phyloP scores from a whole-genome alignment of 1,140 invertebrate species.

The Helicorthomorpha holstii region DNA sequence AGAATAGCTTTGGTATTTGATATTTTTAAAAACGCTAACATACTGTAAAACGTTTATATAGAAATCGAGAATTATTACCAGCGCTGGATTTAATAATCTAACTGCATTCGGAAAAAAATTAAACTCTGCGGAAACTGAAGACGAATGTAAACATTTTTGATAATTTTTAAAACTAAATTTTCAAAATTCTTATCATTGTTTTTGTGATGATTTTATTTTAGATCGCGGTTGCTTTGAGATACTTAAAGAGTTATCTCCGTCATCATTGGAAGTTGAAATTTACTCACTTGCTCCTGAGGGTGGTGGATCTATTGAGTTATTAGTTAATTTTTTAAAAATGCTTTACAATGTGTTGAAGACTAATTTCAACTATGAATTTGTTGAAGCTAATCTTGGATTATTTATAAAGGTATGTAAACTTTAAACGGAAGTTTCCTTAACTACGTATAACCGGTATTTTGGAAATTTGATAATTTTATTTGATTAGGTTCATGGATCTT shows the following conservation, averaged over 20 bases:
- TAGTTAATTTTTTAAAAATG: constrained; percentile 65
- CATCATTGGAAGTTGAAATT: constrained; percentile 78
- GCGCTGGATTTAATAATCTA: background rate
- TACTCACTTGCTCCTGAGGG: constrained; percentile 52
- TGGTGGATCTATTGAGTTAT: constrained; percentile 44
- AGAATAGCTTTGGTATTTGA: too few species aligned
- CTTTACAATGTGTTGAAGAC: constrained; percentile 49
- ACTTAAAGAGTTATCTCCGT: constrained; percentile 65
- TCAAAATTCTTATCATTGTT: constrained; percentile 3
- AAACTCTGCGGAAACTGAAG: background rate
- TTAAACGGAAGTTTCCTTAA: too few species aligned
- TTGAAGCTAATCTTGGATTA: constrained; percentile 74
- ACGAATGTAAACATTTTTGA: background rate
- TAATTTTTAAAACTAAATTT: constrained; percentile 2
- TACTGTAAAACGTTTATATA: too few species aligned
- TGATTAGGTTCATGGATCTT: too few species aligned
- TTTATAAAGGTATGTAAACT: constrained; percentile 57
- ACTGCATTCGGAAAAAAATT: background rate
- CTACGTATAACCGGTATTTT: too few species aligned
- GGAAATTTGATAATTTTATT: too few species aligned
- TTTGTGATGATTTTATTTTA: constrained; percentile 12
- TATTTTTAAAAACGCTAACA: too few species aligned
- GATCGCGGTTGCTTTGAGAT: constrained; percentile 39
- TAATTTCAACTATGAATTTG: constrained; percentile 77
- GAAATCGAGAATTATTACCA: constrained; percentile 11